Base-by-base conservation (phyloP, 2,797 vertebrate genomes). In the Labeo calbasu region DNA sequence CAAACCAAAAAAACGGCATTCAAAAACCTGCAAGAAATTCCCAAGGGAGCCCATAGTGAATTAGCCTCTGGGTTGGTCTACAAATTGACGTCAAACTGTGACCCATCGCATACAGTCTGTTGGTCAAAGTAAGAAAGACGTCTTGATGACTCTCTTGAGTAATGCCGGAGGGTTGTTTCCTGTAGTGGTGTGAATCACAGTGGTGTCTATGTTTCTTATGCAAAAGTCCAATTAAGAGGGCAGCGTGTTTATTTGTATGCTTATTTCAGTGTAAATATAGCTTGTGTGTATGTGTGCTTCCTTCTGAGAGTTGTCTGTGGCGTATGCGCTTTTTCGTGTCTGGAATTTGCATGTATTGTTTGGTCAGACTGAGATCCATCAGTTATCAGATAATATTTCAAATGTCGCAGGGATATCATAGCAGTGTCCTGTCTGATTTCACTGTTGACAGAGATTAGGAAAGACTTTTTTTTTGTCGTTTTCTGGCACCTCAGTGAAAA, bases 301-400 rank as follows among this genome's bases (percentile, higher is more conserved):
- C 28, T 73, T n/a, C 40, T 46, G 32, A 19, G 25, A 36, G 19
- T 48, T 46, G 50, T 71, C 51, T 48, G 11, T 81, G 23, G 0
- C 21, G 55, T 5, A 32, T 48, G 21, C 8, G 1, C 21, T 57
- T 23, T 15, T 61, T 71, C 1, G 1, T 11, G 12, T 63, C 40
- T 32, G 50, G 17, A 50, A 72, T 36, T 72, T 28, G 6, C 48
- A 50, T 50, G 2, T 50, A 63, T 72, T 72, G 40, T 50, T 72
- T 13, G 23, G 23, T 71, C 17, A n/a, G 55, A 50, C 55, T 61
- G 17, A 8, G 3, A 36, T 50, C 23, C 6, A 50, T 72, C 17
- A 59, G 43, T 71, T 81, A 59, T 61, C 69, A 50, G 19, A 82
- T 63, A 50, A 23, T 63, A 81, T 73, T 63, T 82, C 1, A 82